Evolutionary conservation across 2,888 invertebrate species (phyloP), one percentile per base, ranked within the genome.

Genomic region (Diplazon laetatorius): DNA sequence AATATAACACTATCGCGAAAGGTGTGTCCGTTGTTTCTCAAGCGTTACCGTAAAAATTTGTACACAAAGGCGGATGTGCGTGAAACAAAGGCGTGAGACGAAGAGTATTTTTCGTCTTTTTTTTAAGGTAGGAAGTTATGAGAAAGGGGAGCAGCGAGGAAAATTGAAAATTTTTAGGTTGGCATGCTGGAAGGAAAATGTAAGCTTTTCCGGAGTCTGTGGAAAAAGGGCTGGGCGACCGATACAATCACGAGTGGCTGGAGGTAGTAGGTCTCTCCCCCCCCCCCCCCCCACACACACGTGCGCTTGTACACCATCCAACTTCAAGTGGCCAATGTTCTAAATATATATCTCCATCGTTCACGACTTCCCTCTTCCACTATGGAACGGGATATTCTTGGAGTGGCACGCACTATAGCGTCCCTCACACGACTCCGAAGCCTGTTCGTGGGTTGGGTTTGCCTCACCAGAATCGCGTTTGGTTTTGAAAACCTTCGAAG

Each of bases 311-410:
- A 42, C 22, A 30, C n/a, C 35, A 63, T 52, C 44, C 39, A 65
- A 75, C 18, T 69, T 37, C 42, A 69, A 73, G 57, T 59, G 63
- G 59, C 57, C n/a, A 37, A 73, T 39, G 63, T 63, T 78, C 78
- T 78, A 78, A 71, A 71, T 69, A 78, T 78, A 78, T 73, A 69
- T 55, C 25, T 55, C 44, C 65, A 55, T 37, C 48, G 57, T 59
- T 52, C 50, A n/a, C 42, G 62, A 73, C 46, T 72, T 57, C 35
- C 50, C 73, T 73, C 73, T 48, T 73, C 22, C 63, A 72, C 55
- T 63, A 42, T 60, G 50, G 66, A 30, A 55, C 59, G 39, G 66
- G 68, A 78, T 65, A 78, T 73, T 73, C 73, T 73, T 50, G 69
- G 73, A 73, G 63, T 20, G 35, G 42, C 42, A 42, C 52, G 35